Evolutionary conservation across 2,797 vertebrate genomes (phyloP).

Genomic region (Caiman crocodilus): DNA sequence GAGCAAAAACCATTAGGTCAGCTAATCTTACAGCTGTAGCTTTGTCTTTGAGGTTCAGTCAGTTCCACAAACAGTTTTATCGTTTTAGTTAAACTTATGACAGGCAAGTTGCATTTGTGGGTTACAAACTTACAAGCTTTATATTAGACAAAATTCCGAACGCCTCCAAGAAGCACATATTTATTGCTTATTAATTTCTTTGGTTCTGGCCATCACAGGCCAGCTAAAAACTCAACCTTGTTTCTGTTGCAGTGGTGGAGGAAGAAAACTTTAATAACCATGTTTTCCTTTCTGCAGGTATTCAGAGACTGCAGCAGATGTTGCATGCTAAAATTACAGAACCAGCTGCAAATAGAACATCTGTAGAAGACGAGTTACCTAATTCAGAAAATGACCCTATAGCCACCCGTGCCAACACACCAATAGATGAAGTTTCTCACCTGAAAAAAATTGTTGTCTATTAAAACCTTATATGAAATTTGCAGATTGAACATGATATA

Average conservation of each 20-base stretch:
- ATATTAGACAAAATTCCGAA: too few species aligned
- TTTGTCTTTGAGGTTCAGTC: too few species aligned
- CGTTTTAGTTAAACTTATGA: too few species aligned
- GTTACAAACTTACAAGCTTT: too few species aligned
- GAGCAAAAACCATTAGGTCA: too few species aligned
- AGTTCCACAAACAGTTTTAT: too few species aligned
- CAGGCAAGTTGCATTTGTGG: too few species aligned
- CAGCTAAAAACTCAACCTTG: neutral
- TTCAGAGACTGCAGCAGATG: constrained; percentile 30
- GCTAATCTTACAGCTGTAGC: too few species aligned
- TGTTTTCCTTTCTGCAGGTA: constrained; percentile 10
- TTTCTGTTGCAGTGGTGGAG: neutral
- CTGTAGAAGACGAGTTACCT: neutral
- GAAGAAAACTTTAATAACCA: neutral
- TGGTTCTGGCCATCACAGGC: too few species aligned
- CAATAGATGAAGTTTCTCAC: neutral
- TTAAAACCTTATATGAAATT: neutral
- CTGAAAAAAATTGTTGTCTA: constrained; percentile 12
- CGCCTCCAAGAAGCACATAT: too few species aligned
- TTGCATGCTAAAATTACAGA: neutral
- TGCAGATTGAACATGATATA: neutral
- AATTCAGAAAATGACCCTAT: neutral
- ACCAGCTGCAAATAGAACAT: neutral
- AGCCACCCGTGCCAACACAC: neutral
- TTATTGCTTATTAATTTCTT: too few species aligned